A percentile compares a stretch with the other conserved stretches of the same genome.
These are phyloP conservation scores for Xenus cinereus DNA, from an alignment of 2,113 vertebrate species.

Conservation along the genomic window DNA sequence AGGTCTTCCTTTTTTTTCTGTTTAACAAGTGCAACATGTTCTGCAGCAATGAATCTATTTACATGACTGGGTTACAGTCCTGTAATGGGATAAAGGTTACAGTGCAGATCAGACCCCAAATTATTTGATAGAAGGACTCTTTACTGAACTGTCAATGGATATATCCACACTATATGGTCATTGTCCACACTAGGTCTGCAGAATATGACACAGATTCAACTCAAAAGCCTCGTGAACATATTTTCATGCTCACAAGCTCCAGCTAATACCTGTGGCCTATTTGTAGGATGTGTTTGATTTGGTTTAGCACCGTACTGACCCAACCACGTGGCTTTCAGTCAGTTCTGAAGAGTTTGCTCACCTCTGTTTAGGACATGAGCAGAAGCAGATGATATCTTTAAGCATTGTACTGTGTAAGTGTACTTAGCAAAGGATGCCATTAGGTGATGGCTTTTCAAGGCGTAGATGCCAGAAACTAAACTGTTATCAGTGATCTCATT, in stretches of 20 bases:
- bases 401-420: not conserved
- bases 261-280: not conserved
- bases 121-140: not conserved
- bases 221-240: not conserved
- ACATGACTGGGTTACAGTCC: not conserved
- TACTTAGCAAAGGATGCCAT: not conserved
- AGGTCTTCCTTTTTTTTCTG: not conserved
- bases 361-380: not conserved
- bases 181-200: not conserved
- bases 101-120: not conserved
- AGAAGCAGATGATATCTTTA: not conserved
- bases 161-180: accelerated
- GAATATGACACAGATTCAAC: not conserved
- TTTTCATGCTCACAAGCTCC: not conserved
- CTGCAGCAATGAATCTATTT: not conserved
- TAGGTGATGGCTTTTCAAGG: not conserved
- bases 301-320: not conserved
- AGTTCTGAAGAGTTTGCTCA: not conserved
- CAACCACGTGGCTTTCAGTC: not conserved
- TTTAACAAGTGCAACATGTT: not conserved
- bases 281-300: not conserved
- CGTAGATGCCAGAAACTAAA: not conserved
- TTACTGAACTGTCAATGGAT: not conserved
- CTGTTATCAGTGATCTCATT: not conserved
- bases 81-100: not conserved